Evolutionary conservation across 1,140 invertebrate species (phyloP).

Genomic region (Frieseomelitta varia): DNA sequence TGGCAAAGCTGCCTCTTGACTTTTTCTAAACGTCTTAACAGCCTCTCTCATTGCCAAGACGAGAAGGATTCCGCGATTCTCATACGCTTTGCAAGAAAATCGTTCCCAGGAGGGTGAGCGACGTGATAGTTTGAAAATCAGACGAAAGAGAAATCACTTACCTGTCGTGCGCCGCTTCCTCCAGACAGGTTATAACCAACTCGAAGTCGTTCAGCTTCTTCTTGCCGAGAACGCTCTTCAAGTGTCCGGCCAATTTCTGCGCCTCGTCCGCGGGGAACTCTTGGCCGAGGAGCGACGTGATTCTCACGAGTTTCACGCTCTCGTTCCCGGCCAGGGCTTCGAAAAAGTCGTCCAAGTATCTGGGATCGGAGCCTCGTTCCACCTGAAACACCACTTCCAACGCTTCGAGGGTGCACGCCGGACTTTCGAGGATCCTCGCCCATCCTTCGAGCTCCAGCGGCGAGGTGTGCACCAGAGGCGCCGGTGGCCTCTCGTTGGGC

Average conservation of each 20-base stretch:
- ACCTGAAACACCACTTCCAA: conserved; percentile 81
- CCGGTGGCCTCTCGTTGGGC: conserved; percentile 72
- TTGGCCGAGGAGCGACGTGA: conserved; percentile 81
- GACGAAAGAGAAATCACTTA: conserved; percentile 48
- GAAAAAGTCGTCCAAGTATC: conserved; percentile 79
- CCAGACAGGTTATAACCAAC: conserved; percentile 81
- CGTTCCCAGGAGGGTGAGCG: neutral
- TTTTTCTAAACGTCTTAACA: no score
- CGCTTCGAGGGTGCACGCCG: conserved; percentile 79
- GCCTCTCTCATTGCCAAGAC: neutral
- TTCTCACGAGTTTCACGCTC: conserved; percentile 79
- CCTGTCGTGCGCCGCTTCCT: conserved; percentile 81
- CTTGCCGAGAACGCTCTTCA: conserved; percentile 80
- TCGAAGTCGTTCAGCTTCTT: conserved; percentile 81
- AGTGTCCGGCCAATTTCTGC: conserved; percentile 77
- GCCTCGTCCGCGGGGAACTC: conserved; percentile 80
- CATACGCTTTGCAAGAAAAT: neutral
- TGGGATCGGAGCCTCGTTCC: conserved; percentile 78
- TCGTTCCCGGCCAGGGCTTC: conserved; percentile 79
- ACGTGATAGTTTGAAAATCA: neutral
- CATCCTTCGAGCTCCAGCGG: conserved; percentile 81
- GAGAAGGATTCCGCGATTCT: neutral
- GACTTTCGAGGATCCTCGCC: conserved; percentile 79
- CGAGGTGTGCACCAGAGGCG: conserved; percentile 78
- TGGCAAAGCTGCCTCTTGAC: neutral